phyloP scores from a whole-genome alignment of 2,797 vertebrate genomes.

The Okamejei kenojei region DNA sequence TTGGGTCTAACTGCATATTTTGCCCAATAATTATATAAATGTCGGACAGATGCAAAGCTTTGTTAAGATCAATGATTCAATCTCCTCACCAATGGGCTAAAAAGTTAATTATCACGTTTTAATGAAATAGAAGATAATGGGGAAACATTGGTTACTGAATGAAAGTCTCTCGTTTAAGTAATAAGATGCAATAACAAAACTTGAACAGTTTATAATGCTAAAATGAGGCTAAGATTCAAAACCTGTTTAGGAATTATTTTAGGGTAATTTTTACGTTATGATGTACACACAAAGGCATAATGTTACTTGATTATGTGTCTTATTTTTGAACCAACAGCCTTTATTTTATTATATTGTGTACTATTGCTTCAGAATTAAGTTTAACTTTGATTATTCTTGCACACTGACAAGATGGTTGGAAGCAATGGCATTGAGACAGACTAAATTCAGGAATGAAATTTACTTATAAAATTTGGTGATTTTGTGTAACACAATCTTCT shows the following conservation, averaged over 20 bases:
- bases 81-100: background rate
- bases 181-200: background rate
- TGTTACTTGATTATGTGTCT: background rate
- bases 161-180: background rate
- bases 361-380: too few species aligned
- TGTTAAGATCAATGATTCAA: background rate
- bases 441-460: background rate
- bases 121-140: constrained; percentile 13
- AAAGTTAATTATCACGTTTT: constrained; percentile 4
- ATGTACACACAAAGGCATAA: background rate
- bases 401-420: background rate
- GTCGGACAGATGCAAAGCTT: too few species aligned
- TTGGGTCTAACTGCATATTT: background rate
- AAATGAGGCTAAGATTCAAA: background rate
- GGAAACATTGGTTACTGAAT: background rate
- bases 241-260: background rate
- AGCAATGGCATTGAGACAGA: background rate
- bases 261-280: background rate
- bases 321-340: background rate
- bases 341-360: background rate
- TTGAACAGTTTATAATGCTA: constrained; percentile 20
- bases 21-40: background rate
- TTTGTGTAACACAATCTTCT: background rate
- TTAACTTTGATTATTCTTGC: background rate
- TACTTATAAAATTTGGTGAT: background rate